phyloP scores from a whole-genome alignment of 2,797 vertebrate species.

The Lates japonicus region DNA sequence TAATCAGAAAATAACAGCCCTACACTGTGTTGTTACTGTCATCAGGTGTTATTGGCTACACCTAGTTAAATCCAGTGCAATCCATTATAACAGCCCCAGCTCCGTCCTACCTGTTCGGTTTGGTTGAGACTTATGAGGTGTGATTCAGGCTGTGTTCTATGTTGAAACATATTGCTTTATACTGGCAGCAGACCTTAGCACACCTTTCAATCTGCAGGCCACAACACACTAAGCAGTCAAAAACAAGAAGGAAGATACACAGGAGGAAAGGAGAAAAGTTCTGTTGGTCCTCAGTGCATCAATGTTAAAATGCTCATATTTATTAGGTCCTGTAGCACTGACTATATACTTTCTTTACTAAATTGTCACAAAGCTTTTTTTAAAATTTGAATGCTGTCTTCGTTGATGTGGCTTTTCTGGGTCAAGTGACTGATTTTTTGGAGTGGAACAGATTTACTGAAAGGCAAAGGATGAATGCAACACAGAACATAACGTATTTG shows the following conservation, averaged over 20 bases:
- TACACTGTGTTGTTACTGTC: too few relatives aligned
- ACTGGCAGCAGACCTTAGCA: background rate
- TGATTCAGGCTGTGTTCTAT: background rate
- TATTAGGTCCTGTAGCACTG: background rate
- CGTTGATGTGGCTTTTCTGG: slow-evolving; percentile 30
- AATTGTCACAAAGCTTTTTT: background rate
- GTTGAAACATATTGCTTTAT: background rate
- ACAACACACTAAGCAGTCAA: background rate
- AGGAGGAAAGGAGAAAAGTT: background rate
- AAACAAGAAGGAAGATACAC: background rate
- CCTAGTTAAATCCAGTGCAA: background rate
- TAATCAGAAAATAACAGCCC: too few relatives aligned
- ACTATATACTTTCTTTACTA: background rate
- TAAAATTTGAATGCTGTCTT: background rate
- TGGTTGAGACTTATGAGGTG: background rate
- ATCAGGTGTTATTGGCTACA: background rate
- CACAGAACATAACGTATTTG: slow-evolving; percentile 66
- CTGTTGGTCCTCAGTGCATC: too few relatives aligned
- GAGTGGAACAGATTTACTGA: slow-evolving; percentile 57
- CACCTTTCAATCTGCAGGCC: background rate
- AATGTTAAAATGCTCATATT: background rate
- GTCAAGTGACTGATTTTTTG: slow-evolving; percentile 39
- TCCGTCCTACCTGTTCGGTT: background rate
- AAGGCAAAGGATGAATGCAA: slow-evolving; percentile 60
- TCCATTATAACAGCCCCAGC: background rate